A percentile compares a stretch with the other conserved stretches of the same genome.
phyloP scores from a whole-genome alignment of 2,113 vertebrate genomes.

The Pandion haliaetus region DNA sequence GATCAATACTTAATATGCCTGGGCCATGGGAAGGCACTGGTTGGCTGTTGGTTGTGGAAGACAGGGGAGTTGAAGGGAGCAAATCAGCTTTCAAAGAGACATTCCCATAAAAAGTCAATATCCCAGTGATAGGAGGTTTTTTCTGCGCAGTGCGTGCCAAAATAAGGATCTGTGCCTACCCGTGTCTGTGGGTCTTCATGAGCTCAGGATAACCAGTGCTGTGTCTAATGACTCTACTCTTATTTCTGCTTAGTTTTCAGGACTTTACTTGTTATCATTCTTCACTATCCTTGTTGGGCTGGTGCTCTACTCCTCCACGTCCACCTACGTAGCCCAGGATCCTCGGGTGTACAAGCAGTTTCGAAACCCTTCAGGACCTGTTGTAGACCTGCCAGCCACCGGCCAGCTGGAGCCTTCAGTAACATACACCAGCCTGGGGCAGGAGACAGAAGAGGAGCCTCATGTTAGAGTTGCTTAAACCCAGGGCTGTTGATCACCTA shows the following conservation, averaged over 20 bases:
- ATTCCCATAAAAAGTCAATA: not conserved
- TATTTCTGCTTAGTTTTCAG: constrained; percentile 87
- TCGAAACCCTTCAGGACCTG: constrained; percentile 85
- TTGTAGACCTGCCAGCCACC: constrained; percentile 74
- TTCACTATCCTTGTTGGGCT: constrained; percentile 90
- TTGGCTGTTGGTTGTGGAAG: not conserved
- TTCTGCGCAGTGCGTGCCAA: not conserved
- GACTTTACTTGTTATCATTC: constrained; percentile 91
- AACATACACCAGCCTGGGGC: constrained; percentile 90
- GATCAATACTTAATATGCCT: not conserved
- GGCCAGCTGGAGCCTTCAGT: constrained; percentile 88
- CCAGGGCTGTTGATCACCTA: constrained; percentile 31
- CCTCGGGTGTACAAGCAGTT: constrained; percentile 97
- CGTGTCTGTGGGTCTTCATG: not conserved
- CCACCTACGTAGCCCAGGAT: constrained; percentile 91
- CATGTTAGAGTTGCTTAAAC: constrained; percentile 82
- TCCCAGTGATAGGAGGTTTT: not conserved
- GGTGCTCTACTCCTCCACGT: constrained; percentile 88
- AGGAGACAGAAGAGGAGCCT: constrained; percentile 87
- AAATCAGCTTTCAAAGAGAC: not conserved
- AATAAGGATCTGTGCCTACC: not conserved
- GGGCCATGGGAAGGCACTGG: not conserved
- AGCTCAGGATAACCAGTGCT: not conserved
- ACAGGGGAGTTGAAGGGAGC: not conserved
- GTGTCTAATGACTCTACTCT: not conserved